phyloP scores from a whole-genome alignment of 2,888 invertebrate species.

The Leptopterna dolabrata region DNA sequence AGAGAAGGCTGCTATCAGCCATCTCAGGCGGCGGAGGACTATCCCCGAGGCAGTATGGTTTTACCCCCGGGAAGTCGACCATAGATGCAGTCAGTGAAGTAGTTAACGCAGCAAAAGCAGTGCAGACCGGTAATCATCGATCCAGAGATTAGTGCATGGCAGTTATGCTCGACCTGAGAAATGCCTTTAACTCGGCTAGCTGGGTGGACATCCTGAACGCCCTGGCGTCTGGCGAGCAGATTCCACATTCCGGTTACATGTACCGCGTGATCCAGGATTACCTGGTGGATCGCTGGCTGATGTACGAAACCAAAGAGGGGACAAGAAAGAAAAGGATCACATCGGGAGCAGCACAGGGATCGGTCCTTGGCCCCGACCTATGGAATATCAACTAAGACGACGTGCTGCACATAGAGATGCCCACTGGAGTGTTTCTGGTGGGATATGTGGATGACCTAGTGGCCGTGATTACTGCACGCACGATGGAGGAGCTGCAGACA shows the following conservation, averaged over 20 bases:
- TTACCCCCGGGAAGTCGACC: no score
- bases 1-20: no score
- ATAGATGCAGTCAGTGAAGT: no score
- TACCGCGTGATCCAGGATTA: constrained; percentile 58
- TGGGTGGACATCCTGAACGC: constrained; percentile 57
- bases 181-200: constrained; percentile 61
- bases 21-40: no score
- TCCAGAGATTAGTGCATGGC: no score
- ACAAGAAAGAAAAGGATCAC: constrained; percentile 48
- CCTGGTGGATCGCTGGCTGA: constrained; percentile 52
- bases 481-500: constrained; percentile 51
- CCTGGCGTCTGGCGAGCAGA: constrained; percentile 42
- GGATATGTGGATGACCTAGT: constrained; percentile 39
- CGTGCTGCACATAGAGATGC: constrained; percentile 55
- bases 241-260: constrained; percentile 52
- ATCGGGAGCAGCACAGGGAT: constrained; percentile 60
- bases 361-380: constrained; percentile 43
- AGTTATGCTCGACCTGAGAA: constrained; percentile 54
- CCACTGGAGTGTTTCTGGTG: constrained; percentile 5
- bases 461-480: not conserved
- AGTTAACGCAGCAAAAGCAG: no score
- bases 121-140: no score
- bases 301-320: not conserved
- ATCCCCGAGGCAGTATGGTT: no score
- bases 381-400: constrained; percentile 62